Evolutionary conservation across 2,113 vertebrate genomes (phyloP), one percentile per base, ranked within the genome.

Genomic region (Sander lucioperca): DNA sequence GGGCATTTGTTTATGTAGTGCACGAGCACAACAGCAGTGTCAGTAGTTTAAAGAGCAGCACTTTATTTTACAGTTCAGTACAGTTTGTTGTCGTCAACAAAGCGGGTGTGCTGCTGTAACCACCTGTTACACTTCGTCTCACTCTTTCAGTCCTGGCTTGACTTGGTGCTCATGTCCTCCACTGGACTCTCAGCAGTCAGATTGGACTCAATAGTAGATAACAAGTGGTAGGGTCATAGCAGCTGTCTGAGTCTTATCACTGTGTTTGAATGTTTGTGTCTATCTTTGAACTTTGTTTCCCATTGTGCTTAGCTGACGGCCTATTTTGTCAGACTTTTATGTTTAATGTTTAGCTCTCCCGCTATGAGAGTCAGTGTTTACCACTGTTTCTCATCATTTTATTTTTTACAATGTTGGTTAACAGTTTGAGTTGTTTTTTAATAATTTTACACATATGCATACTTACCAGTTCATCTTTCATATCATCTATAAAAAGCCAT

Each of bases 141-240:
- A 43, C 50, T 72, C 72, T n/a, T 33, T 43, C 39, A 43, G 59
- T 63, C 58, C 72, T 2, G n/a, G 25, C 72, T 51, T 19, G 72
- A 51, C 57, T 51, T 58, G 0, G 16, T 33, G 70, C 54, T 59
- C 39, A 5, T 59, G 25, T 58, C 43, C 2, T 53, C 72, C 1
- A 1, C 47, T 53, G 47, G 58, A 51, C 58, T 74, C 27, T 62
- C 10, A 8, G 43, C 57, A 48, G 54, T 48, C 57, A 23, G n/a
- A n/a, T 3, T 48, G 70, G 50, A 59, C 56, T 59, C 4, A 27
- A 1, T 27, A 4, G 15, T 45, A 43, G 21, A 56, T 11, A 10
- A 43, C 53, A 54, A 36, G 30, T n/a, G 30, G 12, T 50, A 39
- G 68, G 9, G n/a, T 23, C n/a, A 53, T 2, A 58, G 15, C 59